phyloP scores from a whole-genome alignment of 2,113 vertebrate species.

The Caretta caretta region DNA sequence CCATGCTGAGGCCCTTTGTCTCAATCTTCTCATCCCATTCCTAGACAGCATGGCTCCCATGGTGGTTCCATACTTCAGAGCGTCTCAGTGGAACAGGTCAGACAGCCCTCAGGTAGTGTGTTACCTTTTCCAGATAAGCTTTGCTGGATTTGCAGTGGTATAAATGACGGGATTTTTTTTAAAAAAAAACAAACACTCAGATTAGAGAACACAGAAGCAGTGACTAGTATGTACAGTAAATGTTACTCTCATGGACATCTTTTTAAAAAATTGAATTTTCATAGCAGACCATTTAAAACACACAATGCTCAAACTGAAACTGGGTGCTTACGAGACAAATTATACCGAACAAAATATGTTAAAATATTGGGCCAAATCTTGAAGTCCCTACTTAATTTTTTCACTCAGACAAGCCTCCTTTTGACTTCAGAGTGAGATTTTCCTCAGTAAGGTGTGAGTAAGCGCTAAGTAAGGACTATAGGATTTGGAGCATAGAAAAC shows the following conservation, averaged over 20 bases:
- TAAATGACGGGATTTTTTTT: fast-evolving
- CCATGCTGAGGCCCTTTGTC: background rate
- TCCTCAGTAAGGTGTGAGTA: slow-evolving; percentile 1
- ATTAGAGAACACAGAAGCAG: background rate
- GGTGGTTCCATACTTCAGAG: background rate
- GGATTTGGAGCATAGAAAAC: background rate
- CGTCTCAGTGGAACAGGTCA: background rate
- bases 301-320: background rate
- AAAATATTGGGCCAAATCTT: background rate
- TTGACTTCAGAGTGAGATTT: background rate
- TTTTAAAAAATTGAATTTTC: background rate
- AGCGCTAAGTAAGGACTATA: background rate
- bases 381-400: background rate
- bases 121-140: background rate
- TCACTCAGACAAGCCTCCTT: background rate
- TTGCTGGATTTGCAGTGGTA: background rate
- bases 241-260: fast-evolving
- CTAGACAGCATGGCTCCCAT: background rate
- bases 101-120: background rate
- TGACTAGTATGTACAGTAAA: background rate
- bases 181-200: too few relatives aligned
- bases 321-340: background rate
- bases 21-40: background rate
- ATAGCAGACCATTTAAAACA: background rate
- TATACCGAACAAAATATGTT: background rate